Conservation (phyloP, 2,797 vertebrate genomes). For the Nannoperca obscura region DNA sequence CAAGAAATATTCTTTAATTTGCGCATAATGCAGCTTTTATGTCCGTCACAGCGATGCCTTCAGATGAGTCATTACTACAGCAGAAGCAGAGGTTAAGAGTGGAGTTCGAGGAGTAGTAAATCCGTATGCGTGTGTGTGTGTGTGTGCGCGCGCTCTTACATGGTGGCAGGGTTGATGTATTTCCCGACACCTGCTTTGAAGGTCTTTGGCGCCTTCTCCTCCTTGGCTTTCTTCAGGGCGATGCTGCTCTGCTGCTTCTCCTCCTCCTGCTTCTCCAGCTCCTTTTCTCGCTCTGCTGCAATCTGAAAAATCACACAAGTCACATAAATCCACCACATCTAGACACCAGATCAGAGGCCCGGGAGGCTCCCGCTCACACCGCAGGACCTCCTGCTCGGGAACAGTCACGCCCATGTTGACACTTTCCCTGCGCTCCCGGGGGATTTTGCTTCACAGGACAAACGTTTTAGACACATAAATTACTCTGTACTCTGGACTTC, state of each 20-base stretch:
- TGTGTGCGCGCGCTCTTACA: constrained; percentile 81
- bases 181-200: constrained; percentile 94
- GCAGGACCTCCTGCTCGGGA: not conserved
- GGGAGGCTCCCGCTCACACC: not conserved
- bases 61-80: constrained; percentile 14
- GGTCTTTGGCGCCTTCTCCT: constrained; percentile 86
- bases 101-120: not conserved
- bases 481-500: constrained; percentile 4
- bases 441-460: not conserved
- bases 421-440: not conserved
- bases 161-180: constrained; percentile 91
- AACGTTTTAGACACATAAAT: not conserved
- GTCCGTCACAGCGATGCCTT: not conserved
- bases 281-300: constrained; percentile 90
- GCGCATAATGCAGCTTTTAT: constrained; percentile 16
- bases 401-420: not conserved
- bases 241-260: constrained; percentile 81
- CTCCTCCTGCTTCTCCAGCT: constrained; percentile 84
- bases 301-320: constrained; percentile 82
- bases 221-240: constrained; percentile 80
- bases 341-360: not conserved
- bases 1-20: constrained; percentile 1
- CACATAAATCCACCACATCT: not conserved
- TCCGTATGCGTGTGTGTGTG: constrained; percentile 4
- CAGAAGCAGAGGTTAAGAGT: not conserved